Evolutionary conservation across 2,113 vertebrate genomes (phyloP).

Genomic region (Peucedramus taeniatus): DNA sequence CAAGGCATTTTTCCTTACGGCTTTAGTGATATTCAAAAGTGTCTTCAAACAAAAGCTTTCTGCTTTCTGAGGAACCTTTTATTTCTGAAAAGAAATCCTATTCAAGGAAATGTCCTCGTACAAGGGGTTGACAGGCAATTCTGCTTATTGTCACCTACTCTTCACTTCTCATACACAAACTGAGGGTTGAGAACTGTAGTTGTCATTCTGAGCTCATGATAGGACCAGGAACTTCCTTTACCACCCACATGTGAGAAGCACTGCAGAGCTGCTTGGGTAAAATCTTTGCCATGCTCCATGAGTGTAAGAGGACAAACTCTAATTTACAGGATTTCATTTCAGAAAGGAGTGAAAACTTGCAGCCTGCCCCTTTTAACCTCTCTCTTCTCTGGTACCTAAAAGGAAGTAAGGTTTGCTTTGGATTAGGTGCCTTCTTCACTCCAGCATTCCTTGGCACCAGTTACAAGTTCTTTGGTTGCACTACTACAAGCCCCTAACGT

Average conservation of each 20-base stretch:
- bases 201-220: neutral
- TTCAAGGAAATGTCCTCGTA: neutral
- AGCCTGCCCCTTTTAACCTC: neutral
- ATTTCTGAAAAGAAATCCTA: neutral
- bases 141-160: neutral
- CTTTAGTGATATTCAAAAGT: neutral
- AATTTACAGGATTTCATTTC: neutral
- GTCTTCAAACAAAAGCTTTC: neutral
- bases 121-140: neutral
- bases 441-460: neutral
- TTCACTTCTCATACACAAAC: neutral
- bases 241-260: neutral
- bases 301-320: neutral
- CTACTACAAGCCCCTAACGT: neutral
- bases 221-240: neutral
- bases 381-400: neutral
- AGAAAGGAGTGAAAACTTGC: neutral
- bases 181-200: neutral
- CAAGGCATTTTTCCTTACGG: neutral
- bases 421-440: neutral
- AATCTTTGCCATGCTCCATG: neutral
- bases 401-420: neutral
- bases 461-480: neutral
- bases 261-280: neutral
- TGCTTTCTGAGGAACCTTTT: neutral